Percentiles rank a stretch among this genome's conserved stretches.
Evolutionary conservation across 2,113 vertebrate species (phyloP).

Genomic region (Narcine bancroftii): DNA sequence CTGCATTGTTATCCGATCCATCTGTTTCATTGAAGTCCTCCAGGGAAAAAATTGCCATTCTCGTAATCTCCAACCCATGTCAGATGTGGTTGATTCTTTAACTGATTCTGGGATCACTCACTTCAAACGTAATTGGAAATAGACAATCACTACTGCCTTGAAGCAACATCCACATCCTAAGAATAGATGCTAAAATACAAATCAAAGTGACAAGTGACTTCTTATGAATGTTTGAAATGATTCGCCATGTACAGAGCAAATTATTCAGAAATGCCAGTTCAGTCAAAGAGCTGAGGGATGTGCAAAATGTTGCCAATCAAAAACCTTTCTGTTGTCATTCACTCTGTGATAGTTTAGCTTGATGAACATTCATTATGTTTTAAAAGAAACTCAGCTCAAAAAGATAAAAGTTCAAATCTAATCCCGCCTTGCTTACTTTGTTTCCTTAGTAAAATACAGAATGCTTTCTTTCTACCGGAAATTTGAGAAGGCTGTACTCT

Average conservation of each 20-base stretch:
- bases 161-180: no score
- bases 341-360: background rate
- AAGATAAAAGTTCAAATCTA: background rate
- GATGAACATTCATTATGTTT: background rate
- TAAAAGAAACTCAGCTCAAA: background rate
- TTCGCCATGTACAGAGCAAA: background rate
- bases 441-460: background rate
- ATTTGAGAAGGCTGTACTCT: background rate
- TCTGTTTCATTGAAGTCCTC: no score
- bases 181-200: background rate
- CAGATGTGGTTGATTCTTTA: no score
- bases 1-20: no score
- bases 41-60: no score
- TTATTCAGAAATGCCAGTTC: background rate
- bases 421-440: background rate
- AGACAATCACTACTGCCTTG: no score
- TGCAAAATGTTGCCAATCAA: background rate
- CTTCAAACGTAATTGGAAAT: background rate
- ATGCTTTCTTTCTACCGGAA: background rate
- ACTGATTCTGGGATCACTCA: background rate
- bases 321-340: background rate
- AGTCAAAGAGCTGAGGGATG: background rate
- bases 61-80: no score
- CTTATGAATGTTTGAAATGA: background rate
- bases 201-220: background rate